Evolutionary conservation across 1,140 invertebrate genomes (phyloP), one percentile per base, ranked within the genome.

Genomic region (Hyposmocoma kahamanoa): DNA sequence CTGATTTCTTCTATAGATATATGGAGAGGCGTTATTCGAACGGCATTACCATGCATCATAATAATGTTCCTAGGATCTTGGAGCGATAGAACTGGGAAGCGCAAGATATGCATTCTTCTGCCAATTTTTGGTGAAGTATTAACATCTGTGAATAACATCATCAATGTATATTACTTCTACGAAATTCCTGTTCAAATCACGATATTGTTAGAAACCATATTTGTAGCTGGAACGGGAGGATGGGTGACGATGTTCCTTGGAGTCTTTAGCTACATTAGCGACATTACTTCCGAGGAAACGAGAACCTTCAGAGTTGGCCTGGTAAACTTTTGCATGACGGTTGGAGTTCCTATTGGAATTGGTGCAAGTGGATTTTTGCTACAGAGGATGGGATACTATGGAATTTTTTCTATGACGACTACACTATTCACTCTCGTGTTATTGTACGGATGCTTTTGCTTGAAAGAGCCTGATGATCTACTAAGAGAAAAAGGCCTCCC

Each of bases 231-330:
- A 0, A 92, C 93, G 3, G 94, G 94, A 1, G 94, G 95, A 3
- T 95, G 93, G 91, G 93, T 96, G 60, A 94, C 93, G 9, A 93
- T 96, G 90, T 91, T 96, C 53, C 95, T 97, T 89, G 93, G 93
- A 11, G 91, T 94, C n/a, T 97, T 96, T 74, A 96, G 95, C 73
- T 97, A 96, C 62, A 93, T 97, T 17, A 93, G 91, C 24, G 95
- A 97, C 66, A 92, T 96, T 17, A 96, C 95, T 1, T 91, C 91
- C 1, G 89, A 93, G 47, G 90, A 93, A 66, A 91, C 90, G 13
- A 88, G 95, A 38, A 97, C 95, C 0, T 87, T 94, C 3, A 81
- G 95, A 50, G 94, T 97, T 44, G 94, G 94, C 2, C 89, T 96
- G 6, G 91, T 95, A 44, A 97, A 94, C 70, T 90, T 94, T 4